A percentile compares a stretch with the other conserved stretches of the same genome.
These are phyloP conservation scores for Drosophila birchii DNA, from an alignment of 2,888 invertebrate genomes.

Conservation along the genomic window DNA sequence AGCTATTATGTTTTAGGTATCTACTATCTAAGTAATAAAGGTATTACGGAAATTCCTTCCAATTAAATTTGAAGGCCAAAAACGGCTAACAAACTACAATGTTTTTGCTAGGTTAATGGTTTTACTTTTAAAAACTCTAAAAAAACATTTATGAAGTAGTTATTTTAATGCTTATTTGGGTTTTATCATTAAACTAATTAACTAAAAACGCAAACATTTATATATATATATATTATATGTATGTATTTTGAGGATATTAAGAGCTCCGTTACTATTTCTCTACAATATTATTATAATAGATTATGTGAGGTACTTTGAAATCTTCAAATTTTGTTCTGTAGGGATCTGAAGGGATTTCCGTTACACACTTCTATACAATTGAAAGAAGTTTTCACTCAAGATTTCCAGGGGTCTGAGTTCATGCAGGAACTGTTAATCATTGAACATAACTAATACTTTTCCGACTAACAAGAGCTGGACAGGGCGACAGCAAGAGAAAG, in stretches of 20 bases:
- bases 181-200: not conserved
- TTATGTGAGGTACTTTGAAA: not conserved
- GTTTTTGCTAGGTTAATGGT: not conserved
- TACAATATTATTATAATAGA: not conserved
- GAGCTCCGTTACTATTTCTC: not conserved
- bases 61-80: not conserved
- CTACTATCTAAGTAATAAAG: constrained; percentile 4
- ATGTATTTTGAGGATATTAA: not conserved
- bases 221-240: not conserved
- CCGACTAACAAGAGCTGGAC: constrained; percentile 13
- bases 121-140: not conserved
- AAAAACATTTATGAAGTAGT: not conserved
- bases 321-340: not conserved
- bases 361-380: not conserved
- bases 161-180: not conserved
- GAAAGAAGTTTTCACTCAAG: not conserved
- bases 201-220: not conserved
- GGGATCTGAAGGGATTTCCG: constrained; percentile 15
- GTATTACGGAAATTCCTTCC: constrained; percentile 18
- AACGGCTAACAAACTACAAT: not conserved
- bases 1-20: constrained; percentile 8
- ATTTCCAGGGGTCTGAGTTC: constrained; percentile 4
- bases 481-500: constrained; percentile 10
- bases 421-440: constrained; percentile 20
- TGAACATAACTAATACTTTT: constrained; percentile 10